Evolutionary conservation across 2,888 invertebrate genomes (phyloP).

Genomic region (Drosophila austrosaltans): DNA sequence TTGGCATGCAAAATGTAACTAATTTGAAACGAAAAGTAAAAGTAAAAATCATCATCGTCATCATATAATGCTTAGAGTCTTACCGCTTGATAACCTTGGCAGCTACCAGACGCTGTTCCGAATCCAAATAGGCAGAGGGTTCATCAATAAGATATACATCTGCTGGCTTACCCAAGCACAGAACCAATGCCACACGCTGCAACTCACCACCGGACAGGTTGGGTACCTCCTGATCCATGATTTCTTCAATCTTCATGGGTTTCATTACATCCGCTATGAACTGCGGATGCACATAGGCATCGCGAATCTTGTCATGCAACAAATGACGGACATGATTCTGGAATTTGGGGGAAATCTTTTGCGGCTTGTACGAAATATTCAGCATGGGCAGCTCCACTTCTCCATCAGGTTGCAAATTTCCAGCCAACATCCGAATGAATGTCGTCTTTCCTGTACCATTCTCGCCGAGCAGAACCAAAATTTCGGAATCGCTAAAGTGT

Average conservation of each 20-base stretch:
- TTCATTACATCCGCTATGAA: conserved; percentile 99
- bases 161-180: conserved; percentile 99
- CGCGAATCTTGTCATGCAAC: conserved; percentile 97
- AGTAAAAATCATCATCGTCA: not conserved
- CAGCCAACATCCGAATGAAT: conserved; percentile 99
- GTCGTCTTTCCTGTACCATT: conserved; percentile 99
- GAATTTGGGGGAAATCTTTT: conserved; percentile 99
- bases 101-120: conserved; percentile 99
- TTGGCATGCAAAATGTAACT: conserved; percentile 99
- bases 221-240: conserved; percentile 99
- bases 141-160: conserved; percentile 99
- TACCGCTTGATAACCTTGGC: conserved; percentile 99
- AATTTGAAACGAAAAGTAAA: conserved; percentile 33
- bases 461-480: conserved; percentile 97
- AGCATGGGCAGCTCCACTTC: conserved; percentile 89
- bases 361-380: conserved; percentile 99
- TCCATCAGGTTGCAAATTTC: conserved; percentile 95
- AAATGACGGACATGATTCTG: conserved; percentile 96
- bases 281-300: conserved; percentile 98
- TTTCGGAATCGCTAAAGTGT: conserved; percentile 99
- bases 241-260: conserved; percentile 97
- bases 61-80: not conserved
- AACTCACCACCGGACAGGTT: conserved; percentile 99
- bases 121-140: conserved; percentile 99
- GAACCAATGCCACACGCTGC: conserved; percentile 97